A percentile compares a stretch with the other conserved stretches of the same genome.
Evolutionary conservation across 2,113 vertebrate genomes (phyloP).

Genomic region (Pelobates fuscus): DNA sequence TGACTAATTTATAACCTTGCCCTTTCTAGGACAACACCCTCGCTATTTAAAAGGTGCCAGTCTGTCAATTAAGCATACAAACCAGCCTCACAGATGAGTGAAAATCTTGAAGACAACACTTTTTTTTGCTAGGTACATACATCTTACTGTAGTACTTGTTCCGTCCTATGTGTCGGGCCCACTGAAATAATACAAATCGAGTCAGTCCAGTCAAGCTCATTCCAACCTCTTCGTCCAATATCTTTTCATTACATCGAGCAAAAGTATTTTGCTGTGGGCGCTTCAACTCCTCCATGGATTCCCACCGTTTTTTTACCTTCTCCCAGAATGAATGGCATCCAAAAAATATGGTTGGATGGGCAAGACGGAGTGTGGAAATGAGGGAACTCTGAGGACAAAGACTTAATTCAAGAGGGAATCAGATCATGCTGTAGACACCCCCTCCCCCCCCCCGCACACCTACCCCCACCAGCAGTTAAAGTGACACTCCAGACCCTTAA

Average conservation of each 20-base stretch:
- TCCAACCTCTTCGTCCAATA: too few species aligned
- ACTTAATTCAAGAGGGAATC: not conserved
- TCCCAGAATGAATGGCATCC: slow-evolving; percentile 14
- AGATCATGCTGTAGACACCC: not conserved
- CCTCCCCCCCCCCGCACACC: too few species aligned
- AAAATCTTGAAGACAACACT: too few species aligned
- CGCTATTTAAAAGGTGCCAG: too few species aligned
- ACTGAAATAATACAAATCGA: not conserved
- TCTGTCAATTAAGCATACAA: too few species aligned
- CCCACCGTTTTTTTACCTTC: slow-evolving; percentile 17
- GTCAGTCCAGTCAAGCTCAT: too few species aligned
- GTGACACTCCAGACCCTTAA: too few species aligned
- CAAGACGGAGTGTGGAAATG: not conserved
- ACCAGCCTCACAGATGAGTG: too few species aligned
- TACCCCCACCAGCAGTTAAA: too few species aligned
- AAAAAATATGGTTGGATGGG: slow-evolving; percentile 11
- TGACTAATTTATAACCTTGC: too few species aligned
- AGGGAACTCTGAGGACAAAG: not conserved
- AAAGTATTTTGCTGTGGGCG: not conserved
- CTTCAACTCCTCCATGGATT: not conserved
- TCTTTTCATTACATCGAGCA: too few species aligned
- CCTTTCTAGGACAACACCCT: too few species aligned
- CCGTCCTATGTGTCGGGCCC: not conserved
- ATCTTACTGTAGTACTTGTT: not conserved
- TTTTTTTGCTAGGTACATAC: not conserved